Conservation (phyloP, 2,113 vertebrate genomes). For the Clinocottus analis region DNA sequence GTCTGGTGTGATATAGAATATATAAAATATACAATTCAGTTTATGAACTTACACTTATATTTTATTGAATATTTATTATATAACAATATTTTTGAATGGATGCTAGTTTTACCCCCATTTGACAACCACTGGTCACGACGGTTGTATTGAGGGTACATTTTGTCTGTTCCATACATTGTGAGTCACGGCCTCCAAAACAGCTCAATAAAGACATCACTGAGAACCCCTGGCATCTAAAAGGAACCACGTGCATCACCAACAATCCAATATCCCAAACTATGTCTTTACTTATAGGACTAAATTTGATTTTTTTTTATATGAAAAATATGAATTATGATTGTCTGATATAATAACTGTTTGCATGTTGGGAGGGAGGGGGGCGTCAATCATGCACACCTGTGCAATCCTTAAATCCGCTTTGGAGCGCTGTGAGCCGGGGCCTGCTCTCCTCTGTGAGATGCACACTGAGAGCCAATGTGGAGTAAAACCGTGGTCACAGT, state of each 20-base stretch:
- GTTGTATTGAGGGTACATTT: neutral
- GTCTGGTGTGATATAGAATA: no score
- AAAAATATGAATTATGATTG: conserved; percentile 4
- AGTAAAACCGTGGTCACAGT: conserved; percentile 69
- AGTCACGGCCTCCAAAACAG: neutral
- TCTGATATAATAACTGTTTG: neutral
- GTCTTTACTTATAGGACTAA: neutral
- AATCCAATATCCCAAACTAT: neutral
- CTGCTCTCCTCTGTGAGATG: conserved; percentile 47
- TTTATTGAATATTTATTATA: no score
- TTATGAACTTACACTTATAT: no score
- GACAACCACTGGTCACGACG: neutral
- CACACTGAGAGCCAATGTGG: conserved; percentile 61
- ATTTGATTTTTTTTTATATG: neutral
- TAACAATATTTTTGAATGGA: no score
- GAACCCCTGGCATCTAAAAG: neutral
- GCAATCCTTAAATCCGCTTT: neutral
- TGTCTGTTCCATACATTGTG: neutral
- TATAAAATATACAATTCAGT: no score
- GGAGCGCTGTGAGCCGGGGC: conserved; percentile 23
- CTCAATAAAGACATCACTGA: neutral
- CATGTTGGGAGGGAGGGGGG: neutral
- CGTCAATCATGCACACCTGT: conserved; percentile 6
- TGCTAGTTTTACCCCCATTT: no score
- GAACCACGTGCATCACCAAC: neutral